Conservation (phyloP, 1,140 invertebrate species). For the Drosophila kanapiae region DNA sequence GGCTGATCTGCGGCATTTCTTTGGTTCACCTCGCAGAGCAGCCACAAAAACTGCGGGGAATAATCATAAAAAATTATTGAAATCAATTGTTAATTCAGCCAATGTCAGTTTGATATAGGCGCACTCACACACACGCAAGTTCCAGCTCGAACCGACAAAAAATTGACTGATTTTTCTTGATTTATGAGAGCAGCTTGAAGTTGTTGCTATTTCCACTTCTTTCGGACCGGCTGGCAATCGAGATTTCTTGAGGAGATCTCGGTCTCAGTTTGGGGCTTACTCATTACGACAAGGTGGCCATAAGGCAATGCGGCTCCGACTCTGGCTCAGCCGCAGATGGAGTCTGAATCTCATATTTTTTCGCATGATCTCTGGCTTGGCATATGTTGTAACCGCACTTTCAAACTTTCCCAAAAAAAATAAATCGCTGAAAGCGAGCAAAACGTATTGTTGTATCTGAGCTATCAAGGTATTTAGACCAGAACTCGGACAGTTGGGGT, state of each 20-base stretch:
- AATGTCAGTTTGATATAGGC: conserved; percentile 79
- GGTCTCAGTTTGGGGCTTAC: conserved; percentile 41
- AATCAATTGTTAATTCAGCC: conserved; percentile 83
- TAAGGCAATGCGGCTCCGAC: background rate
- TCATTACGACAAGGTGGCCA: conserved; percentile 44
- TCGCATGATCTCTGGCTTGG: conserved; percentile 53
- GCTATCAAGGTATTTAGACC: conserved; percentile 20
- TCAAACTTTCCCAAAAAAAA: conserved; percentile 71
- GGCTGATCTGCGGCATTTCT: conserved; percentile 54
- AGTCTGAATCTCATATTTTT: conserved; percentile 41
- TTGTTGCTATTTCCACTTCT: conserved; percentile 37
- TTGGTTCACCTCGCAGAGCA: conserved; percentile 24
- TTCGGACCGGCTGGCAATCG: conserved; percentile 47
- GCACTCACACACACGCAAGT: conserved; percentile 17
- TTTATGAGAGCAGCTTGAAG: conserved; percentile 69
- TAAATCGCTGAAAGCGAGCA: conserved; percentile 6
- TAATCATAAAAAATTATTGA: conserved; percentile 84
- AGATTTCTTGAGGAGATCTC: conserved; percentile 53
- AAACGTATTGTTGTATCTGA: conserved; percentile 11
- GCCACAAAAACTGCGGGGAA: conserved; percentile 41
- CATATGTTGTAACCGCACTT: conserved; percentile 68
- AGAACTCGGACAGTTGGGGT: conserved; percentile 18
- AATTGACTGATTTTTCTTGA: conserved; percentile 83
- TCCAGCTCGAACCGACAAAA: conserved; percentile 49
- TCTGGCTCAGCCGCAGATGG: conserved; percentile 32